phyloP scores from a whole-genome alignment of 2,888 invertebrate species.

The Biston betularia region DNA sequence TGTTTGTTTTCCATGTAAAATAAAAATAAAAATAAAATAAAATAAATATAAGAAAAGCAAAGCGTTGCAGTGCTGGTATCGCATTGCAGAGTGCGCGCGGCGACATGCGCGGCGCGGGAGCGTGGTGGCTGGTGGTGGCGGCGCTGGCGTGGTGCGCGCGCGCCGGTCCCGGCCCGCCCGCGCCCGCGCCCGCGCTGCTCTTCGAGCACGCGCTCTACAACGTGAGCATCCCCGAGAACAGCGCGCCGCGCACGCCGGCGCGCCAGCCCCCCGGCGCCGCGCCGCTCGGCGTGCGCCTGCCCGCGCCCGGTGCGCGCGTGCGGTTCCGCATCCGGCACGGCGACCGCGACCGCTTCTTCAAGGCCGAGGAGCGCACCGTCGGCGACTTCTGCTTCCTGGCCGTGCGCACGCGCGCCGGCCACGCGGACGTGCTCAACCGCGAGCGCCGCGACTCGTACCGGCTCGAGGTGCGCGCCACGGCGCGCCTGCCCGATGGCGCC shows the following conservation, averaged over 20 bases:
- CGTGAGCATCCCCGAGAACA: slow-evolving; percentile 96
- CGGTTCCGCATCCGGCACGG: slow-evolving; percentile 95
- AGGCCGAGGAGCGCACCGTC: slow-evolving; percentile 94
- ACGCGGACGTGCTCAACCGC: slow-evolving; percentile 95
- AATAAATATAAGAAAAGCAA: too few species aligned
- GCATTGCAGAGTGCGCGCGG: background rate
- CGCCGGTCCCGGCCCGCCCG: slow-evolving; percentile 59
- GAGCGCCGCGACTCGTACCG: slow-evolving; percentile 95
- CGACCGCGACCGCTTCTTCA: slow-evolving; percentile 96
- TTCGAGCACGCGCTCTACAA: slow-evolving; percentile 93
- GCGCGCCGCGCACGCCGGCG: slow-evolving; percentile 95
- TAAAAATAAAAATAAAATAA: too few species aligned
- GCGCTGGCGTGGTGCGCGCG: slow-evolving; percentile 67
- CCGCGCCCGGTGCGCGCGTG: slow-evolving; percentile 80
- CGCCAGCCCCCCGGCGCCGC: slow-evolving; percentile 89
- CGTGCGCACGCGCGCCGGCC: slow-evolving; percentile 95
- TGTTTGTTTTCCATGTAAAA: too few species aligned
- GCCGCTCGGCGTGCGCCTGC: slow-evolving; percentile 91
- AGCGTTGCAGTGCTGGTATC: background rate
- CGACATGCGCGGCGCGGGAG: slow-evolving; percentile 41
- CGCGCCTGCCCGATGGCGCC: slow-evolving; percentile 85
- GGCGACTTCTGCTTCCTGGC: slow-evolving; percentile 98
- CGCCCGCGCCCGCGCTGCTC: slow-evolving; percentile 72
- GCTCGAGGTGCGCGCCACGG: slow-evolving; percentile 89
- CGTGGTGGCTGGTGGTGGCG: slow-evolving; percentile 67